Conservation (phyloP, 1,140 invertebrate genomes). For the Rhagoletis pomonella region DNA sequence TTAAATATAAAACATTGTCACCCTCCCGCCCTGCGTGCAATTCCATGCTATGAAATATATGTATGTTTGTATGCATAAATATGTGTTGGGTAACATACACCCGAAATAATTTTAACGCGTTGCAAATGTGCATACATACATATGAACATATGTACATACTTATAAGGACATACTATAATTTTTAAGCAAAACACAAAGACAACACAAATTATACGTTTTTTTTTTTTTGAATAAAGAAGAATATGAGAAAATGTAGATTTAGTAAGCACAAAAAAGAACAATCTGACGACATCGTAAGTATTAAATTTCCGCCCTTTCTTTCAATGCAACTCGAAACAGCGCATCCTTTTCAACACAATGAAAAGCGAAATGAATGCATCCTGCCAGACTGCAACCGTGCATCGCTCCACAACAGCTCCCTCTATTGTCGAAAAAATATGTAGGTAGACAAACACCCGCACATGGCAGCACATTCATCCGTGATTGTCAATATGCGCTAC, state of each 20-base stretch:
- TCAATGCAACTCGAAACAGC: background rate
- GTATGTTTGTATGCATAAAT: background rate
- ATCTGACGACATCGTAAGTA: background rate
- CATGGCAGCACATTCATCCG: background rate
- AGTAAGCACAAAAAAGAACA: background rate
- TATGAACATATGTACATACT: background rate
- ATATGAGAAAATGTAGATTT: background rate
- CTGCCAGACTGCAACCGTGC: background rate
- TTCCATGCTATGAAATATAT: conserved; percentile 53
- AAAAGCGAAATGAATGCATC: background rate
- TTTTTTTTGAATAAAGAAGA: too few species aligned
- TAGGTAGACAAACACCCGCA: background rate
- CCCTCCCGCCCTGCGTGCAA: conserved; percentile 73
- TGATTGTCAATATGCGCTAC: background rate
- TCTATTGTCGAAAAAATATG: background rate
- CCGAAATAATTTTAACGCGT: too few species aligned
- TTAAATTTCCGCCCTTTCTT: conserved; percentile 44
- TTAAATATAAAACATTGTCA: conserved; percentile 72
- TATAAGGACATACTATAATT: background rate
- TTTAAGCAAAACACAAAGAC: too few species aligned
- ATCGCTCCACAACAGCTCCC: background rate
- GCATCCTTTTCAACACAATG: background rate
- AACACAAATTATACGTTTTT: too few species aligned
- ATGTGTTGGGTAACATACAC: background rate
- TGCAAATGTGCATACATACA: background rate